Percentiles rank a stretch among this genome's conserved stretches.
These are phyloP conservation scores for Leptodirus hochenwartii DNA, from an alignment of 2,888 invertebrate genomes.

Conservation along the genomic window DNA sequence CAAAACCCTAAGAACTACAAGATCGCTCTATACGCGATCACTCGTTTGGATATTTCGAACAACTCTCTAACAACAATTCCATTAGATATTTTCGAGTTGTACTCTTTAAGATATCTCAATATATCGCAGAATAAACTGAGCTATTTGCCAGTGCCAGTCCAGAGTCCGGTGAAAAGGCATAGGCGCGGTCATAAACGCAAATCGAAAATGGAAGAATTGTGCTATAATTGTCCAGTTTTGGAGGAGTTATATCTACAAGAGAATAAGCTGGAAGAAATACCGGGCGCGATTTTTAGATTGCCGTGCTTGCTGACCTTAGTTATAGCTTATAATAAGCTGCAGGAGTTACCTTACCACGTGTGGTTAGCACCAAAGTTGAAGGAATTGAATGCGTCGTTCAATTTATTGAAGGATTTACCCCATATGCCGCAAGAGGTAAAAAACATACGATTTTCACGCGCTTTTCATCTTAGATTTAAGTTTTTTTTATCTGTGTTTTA, in stretches of 20 bases:
- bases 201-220: conserved; percentile 18
- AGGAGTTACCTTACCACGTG: conserved; percentile 60
- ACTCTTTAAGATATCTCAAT: conserved; percentile 68
- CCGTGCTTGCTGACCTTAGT: conserved; percentile 66
- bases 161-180: conserved; percentile 18
- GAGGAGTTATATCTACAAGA: conserved; percentile 88
- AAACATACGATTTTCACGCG: too few species aligned
- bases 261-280: conserved; percentile 68
- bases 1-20: conserved; percentile 45
- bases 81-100: conserved; percentile 61
- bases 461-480: too few species aligned
- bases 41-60: conserved; percentile 80
- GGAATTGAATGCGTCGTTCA: conserved; percentile 79
- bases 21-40: conserved; percentile 75
- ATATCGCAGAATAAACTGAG: conserved; percentile 80
- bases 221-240: conserved; percentile 56
- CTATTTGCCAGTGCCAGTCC: conserved; percentile 38
- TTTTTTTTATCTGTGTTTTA: conserved; percentile 11
- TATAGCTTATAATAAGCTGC: conserved; percentile 86
- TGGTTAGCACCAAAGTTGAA: conserved; percentile 76
- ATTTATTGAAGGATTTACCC: conserved; percentile 64
- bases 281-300: conserved; percentile 64
- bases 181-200: conserved; percentile 20
- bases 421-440: conserved; percentile 31
- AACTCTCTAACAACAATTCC: conserved; percentile 73